Percentiles rank a stretch among this genome's conserved stretches.
phyloP scores from a whole-genome alignment of 2,888 invertebrate species.

The Athrips mouffetella region DNA sequence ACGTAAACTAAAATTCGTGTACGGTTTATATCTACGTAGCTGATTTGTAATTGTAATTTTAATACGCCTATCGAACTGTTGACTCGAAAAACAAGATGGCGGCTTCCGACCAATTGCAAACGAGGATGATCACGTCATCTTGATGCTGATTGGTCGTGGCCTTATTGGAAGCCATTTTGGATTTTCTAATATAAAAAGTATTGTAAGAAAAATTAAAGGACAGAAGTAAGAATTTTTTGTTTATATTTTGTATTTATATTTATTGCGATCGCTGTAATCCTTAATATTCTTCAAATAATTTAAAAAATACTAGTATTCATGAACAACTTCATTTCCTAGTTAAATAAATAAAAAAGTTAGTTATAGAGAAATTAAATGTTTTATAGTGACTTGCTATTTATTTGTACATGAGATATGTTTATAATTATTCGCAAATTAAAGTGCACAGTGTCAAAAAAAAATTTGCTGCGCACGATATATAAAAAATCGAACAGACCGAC shows the following conservation, averaged over 20 bases:
- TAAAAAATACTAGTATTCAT: slow-evolving; percentile 22
- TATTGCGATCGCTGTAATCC: neutral
- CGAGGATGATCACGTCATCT: neutral
- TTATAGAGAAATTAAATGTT: slow-evolving; percentile 41
- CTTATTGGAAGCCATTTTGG: too few species aligned
- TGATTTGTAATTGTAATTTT: slow-evolving; percentile 10
- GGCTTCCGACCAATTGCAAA: neutral
- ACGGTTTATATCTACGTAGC: slow-evolving; percentile 18
- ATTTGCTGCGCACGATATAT: neutral
- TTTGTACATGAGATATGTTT: slow-evolving; percentile 53
- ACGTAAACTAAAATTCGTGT: neutral
- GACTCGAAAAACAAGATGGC: neutral
- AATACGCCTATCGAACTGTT: neutral
- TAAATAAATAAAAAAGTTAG: slow-evolving; percentile 32
- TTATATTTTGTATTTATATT: neutral
- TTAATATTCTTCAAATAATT: neutral
- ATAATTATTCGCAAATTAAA: slow-evolving; percentile 16
- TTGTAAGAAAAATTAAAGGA: too few species aligned
- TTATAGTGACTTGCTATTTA: slow-evolving; percentile 57
- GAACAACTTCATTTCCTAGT: slow-evolving; percentile 35
- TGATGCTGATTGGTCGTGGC: too few species aligned
- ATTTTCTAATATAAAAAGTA: too few species aligned
- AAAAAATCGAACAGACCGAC: slow-evolving; percentile 8
- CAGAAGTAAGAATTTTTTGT: too few species aligned
- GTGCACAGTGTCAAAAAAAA: neutral